Conservation (phyloP, 2,797 vertebrate species). For the Toxotes lorentzi region DNA sequence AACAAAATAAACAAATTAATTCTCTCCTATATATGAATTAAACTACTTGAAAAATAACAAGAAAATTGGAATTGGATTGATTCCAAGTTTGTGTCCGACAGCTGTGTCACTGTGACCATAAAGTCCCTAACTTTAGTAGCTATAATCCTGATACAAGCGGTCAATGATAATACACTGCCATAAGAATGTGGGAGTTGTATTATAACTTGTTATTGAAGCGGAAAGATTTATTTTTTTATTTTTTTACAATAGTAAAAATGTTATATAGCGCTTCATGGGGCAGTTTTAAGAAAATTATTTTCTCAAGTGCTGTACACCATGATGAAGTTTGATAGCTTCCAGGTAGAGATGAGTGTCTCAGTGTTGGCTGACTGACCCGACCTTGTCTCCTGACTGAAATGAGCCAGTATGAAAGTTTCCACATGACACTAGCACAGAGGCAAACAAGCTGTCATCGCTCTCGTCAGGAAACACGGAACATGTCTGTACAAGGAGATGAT, state of each 20-base stretch:
- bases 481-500: slow-evolving; percentile 65
- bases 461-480: slow-evolving; percentile 65
- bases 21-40: slow-evolving; percentile 8
- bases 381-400: slow-evolving; percentile 58
- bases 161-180: slow-evolving; percentile 11
- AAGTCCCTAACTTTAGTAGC: slow-evolving; percentile 21
- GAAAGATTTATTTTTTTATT: slow-evolving; percentile 2
- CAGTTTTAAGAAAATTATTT: slow-evolving; percentile 4
- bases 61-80: slow-evolving; percentile 23
- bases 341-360: slow-evolving; percentile 43
- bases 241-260: slow-evolving; percentile 1
- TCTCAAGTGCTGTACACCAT: neutral
- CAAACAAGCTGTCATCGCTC: slow-evolving; percentile 58
- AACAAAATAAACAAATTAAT: slow-evolving; percentile 10
- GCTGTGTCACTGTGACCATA: slow-evolving; percentile 13
- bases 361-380: slow-evolving; percentile 50
- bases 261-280: neutral
- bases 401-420: slow-evolving; percentile 55
- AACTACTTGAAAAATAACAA: slow-evolving; percentile 2
- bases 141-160: slow-evolving; percentile 12
- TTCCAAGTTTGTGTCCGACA: slow-evolving; percentile 32
- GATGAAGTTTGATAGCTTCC: slow-evolving; percentile 41
- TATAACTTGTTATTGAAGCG: slow-evolving; percentile 18
- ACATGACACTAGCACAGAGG: slow-evolving; percentile 43
- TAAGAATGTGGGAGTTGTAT: neutral